Evolutionary conservation across 64 coral and sea anemone genomes (phyloP).

Genomic region (Porites australiensis): DNA sequence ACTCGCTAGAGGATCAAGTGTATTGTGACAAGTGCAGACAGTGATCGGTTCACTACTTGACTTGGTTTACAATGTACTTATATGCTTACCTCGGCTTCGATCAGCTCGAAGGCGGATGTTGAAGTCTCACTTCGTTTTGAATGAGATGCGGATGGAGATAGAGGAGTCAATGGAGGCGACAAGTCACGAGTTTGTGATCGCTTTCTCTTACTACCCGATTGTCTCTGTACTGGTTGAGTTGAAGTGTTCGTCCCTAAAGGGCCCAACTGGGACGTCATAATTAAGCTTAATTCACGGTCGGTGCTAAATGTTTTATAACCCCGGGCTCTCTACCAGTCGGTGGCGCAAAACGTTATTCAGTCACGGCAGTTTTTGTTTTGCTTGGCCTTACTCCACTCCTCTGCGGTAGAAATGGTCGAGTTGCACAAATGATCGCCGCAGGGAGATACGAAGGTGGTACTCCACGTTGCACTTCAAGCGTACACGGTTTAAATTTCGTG

Average conservation of each 20-base stretch:
- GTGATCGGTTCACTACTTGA: conserved; percentile 26
- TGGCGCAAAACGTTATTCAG: conserved; percentile 87
- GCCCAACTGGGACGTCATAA: conserved; percentile 98
- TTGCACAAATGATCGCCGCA: conserved; percentile 90
- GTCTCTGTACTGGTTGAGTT: conserved; percentile 78
- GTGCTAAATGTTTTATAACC: conserved; percentile 99
- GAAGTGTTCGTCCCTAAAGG: conserved; percentile 83
- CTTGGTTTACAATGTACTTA: conserved; percentile 41
- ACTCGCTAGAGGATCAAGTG: conserved; percentile 55
- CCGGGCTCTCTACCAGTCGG: conserved; percentile 97
- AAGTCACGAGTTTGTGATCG: conserved; percentile 95
- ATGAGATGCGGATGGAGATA: conserved; percentile 97
- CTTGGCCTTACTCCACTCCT: conserved; percentile 80
- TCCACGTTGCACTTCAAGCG: conserved; percentile 62
- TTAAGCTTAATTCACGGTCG: conserved; percentile 99
- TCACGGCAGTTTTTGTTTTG: conserved; percentile 79
- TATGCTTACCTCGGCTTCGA: conserved; percentile 91
- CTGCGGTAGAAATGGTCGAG: conserved; percentile 71
- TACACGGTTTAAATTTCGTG: conserved; percentile 94
- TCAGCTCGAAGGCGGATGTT: conserved; percentile 97
- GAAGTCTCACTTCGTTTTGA: conserved; percentile 92
- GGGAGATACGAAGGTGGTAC: conserved; percentile 74
- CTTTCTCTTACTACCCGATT: conserved; percentile 74
- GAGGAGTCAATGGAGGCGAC: conserved; percentile 97
- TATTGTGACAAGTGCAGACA: conserved; percentile 72